phyloP scores from a whole-genome alignment of 35 echinoderm and acorn worm species.

The Stichopus chloronotus region DNA sequence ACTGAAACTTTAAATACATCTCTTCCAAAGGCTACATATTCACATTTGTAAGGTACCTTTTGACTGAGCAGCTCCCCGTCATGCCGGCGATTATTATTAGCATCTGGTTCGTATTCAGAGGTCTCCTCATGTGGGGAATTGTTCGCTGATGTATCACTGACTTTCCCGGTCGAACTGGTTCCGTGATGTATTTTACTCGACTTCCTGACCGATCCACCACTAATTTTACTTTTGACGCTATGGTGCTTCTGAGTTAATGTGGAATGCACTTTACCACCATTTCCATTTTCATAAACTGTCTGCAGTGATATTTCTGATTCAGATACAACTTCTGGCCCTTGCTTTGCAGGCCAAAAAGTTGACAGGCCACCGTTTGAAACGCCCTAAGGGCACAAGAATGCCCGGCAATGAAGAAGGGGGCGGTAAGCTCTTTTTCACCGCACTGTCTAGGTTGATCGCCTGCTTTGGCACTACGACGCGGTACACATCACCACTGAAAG shows the following conservation, averaged over 20 bases:
- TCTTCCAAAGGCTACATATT: neutral
- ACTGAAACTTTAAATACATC: conserved; percentile 12
- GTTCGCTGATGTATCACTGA: neutral
- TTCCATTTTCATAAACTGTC: neutral
- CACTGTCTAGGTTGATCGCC: neutral
- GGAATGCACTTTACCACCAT: neutral
- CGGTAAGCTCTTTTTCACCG: neutral
- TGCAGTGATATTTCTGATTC: neutral
- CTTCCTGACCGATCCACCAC: neutral
- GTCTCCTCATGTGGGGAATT: neutral
- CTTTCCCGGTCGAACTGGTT: neutral
- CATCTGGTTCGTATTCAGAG: neutral
- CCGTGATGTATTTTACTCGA: neutral
- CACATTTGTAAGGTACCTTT: neutral
- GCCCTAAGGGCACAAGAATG: neutral
- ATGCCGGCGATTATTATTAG: neutral
- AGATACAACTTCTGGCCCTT: neutral
- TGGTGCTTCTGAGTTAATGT: too few species aligned
- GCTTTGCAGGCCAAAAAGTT: neutral
- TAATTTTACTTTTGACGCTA: neutral
- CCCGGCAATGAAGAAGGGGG: conserved; percentile 23
- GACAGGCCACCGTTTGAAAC: too few species aligned
- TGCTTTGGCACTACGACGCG: conserved; percentile 12
- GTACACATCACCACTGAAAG: conserved; percentile 8
- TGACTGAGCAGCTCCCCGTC: neutral